Percentiles rank a stretch among this genome's conserved stretches.
Evolutionary conservation across 2,888 invertebrate species (phyloP).

Genomic region (Brachynemurus nebulosus): DNA sequence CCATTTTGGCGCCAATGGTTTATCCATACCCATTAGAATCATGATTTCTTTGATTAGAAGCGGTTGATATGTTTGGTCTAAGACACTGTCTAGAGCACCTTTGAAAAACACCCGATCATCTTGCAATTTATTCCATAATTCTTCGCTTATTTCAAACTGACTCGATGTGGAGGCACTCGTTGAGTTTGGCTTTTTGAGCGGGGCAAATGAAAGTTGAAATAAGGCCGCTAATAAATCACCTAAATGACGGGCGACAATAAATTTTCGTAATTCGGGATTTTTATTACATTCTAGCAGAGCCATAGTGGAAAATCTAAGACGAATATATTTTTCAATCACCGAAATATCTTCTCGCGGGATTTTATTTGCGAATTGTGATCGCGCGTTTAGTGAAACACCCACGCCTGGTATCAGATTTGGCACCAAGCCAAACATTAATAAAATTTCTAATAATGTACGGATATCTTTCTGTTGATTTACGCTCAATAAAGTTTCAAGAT

Average conservation of each 20-base stretch:
- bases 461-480: conserved; percentile 51
- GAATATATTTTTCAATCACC: conserved; percentile 36
- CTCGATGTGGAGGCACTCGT: conserved; percentile 16
- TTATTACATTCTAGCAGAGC: conserved; percentile 36
- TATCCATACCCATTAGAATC: conserved; percentile 40
- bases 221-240: conserved; percentile 49
- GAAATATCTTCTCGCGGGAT: conserved; percentile 29
- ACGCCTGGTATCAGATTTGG: conserved; percentile 51
- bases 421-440: conserved; percentile 49
- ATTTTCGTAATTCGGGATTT: conserved; percentile 37
- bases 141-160: conserved; percentile 39
- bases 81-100: conserved; percentile 35
- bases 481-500: conserved; percentile 39
- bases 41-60: conserved; percentile 54
- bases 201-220: conserved; percentile 54
- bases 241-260: conserved; percentile 41
- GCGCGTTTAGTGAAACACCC: conserved; percentile 37
- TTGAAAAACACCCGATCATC: conserved; percentile 38
- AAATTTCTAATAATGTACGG: conserved; percentile 43
- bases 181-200: conserved; percentile 42
- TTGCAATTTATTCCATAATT: conserved; percentile 37
- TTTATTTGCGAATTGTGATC: conserved; percentile 30
- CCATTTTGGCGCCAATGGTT: conserved; percentile 44
- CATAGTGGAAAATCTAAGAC: conserved; percentile 35
- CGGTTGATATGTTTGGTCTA: conserved; percentile 42